Percentiles rank a stretch among this genome's conserved stretches.
Conservation (phyloP, 1,140 invertebrate species). For the Scaptomyza graminum region DNA sequence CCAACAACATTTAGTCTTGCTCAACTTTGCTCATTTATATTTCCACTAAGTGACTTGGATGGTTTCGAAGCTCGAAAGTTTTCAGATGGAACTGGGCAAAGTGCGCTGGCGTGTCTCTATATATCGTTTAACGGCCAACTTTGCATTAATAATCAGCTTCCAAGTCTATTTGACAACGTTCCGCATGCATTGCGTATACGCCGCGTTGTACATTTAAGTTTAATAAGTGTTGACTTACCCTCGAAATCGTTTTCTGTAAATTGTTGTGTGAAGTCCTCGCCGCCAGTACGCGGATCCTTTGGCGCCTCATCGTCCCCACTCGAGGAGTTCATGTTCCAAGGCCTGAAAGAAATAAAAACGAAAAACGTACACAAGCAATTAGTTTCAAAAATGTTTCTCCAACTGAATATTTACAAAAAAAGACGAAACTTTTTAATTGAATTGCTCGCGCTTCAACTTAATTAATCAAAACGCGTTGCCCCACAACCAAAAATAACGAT, state of each 20-base stretch:
- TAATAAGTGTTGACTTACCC: slow-evolving; percentile 85
- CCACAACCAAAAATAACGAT: neutral
- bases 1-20: neutral
- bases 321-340: slow-evolving; percentile 86
- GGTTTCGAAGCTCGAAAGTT: neutral
- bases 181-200: slow-evolving; percentile 38
- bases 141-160: slow-evolving; percentile 9
- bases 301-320: slow-evolving; percentile 90
- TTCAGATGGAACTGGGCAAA: neutral
- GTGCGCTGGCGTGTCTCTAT: slow-evolving; percentile 10
- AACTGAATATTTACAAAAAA: slow-evolving; percentile 1
- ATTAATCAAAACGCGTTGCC: neutral
- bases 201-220: slow-evolving; percentile 13
- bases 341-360: slow-evolving; percentile 81
- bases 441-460: neutral
- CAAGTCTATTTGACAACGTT: slow-evolving; percentile 14
- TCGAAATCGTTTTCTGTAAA: slow-evolving; percentile 95
- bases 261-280: slow-evolving; percentile 88
- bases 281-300: slow-evolving; percentile 91
- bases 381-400: neutral
- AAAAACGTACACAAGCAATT: slow-evolving; percentile 24
- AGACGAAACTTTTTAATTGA: slow-evolving; percentile 3
- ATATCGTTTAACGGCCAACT: slow-evolving; percentile 13
- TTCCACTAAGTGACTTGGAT: slow-evolving; percentile 7
- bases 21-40: neutral